These are phyloP conservation scores for Hybognathus amarus DNA, from an alignment of 2,797 vertebrate genomes.

Conservation along the genomic window DNA sequence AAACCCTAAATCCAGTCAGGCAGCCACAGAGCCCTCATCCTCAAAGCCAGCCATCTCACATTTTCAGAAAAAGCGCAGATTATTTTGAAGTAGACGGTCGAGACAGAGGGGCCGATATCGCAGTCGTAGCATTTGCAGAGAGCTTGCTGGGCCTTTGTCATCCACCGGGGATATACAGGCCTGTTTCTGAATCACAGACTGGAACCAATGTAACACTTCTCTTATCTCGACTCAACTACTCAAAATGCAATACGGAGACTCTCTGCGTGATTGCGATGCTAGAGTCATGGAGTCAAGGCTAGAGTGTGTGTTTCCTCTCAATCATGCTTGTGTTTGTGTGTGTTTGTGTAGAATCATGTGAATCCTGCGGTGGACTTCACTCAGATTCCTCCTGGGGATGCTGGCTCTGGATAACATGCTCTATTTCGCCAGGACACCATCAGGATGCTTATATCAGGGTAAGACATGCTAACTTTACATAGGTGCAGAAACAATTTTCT, in stretches of 20 bases:
- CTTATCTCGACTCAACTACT: neutral
- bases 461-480: conserved; percentile 61
- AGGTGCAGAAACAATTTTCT: neutral
- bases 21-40: conserved; percentile 30
- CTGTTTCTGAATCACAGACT: conserved; percentile 17
- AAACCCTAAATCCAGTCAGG: conserved; percentile 34
- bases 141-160: conserved; percentile 11
- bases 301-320: conserved; percentile 18
- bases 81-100: conserved; percentile 43
- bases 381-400: conserved; percentile 98
- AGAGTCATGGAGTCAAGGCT: conserved; percentile 8
- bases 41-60: neutral
- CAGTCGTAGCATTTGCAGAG: conserved; percentile 9
- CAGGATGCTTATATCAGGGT: conserved; percentile 97
- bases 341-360: conserved; percentile 88
- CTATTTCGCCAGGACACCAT: conserved; percentile 94
- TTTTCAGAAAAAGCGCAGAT: conserved; percentile 29
- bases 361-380: conserved; percentile 99
- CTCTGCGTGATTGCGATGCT: neutral
- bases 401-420: conserved; percentile 97
- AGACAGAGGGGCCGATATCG: conserved; percentile 14
- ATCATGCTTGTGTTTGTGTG: conserved; percentile 45
- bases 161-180: conserved; percentile 7
- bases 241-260: conserved; percentile 10
- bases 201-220: conserved; percentile 26